Base-by-base conservation (phyloP, 2,888 invertebrate species). In the Drosophila melanosoma region DNA sequence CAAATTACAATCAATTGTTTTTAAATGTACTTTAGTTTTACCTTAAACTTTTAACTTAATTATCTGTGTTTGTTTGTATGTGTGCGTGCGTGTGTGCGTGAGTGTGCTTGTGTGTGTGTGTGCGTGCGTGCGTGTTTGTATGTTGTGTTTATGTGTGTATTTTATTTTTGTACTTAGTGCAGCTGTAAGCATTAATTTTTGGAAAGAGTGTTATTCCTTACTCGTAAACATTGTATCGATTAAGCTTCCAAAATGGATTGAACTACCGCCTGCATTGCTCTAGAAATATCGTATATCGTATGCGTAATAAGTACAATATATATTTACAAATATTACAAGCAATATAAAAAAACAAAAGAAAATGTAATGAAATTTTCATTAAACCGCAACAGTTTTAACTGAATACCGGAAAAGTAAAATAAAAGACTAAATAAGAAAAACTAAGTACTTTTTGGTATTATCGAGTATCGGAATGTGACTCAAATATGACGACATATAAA, bases 251-350 rank as follows among this genome's bases (percentile, higher is more conserved):
- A 81, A 81, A 85, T 91, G 91, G 88, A 88, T 88, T 90, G 91
- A 91, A 90, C 90, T 87, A 84, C 83, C 88, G 90, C 88, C 90
- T 90, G 87, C 84, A 89, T 86, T 87, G 87, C 87, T 79, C 73
- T 80, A 76, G 75, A 78, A 72, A 77, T 68, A 77, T 68, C 68
- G 69, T 70, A 68, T 74, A 79, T 68, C 68, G 76, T 80, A 85
- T 74, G 64, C 81, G 80, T 75, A 76, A 72, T 63, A 33, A 51
- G 40, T 57, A 65, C 52, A 60, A 68, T 66, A 68, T 66, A 66
- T 67, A 71, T 40, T 33, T 38, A 59, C 23, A 70, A 42, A 54
- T 23, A 56, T 23, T 33, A 36, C 12, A 29, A 52, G 17, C 32
- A 38, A 52, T 6, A 56, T 10, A 45, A 15, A 45, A 42, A 52